phyloP scores from a whole-genome alignment of 2,888 invertebrate genomes.

The Iselma pallidipennis region DNA sequence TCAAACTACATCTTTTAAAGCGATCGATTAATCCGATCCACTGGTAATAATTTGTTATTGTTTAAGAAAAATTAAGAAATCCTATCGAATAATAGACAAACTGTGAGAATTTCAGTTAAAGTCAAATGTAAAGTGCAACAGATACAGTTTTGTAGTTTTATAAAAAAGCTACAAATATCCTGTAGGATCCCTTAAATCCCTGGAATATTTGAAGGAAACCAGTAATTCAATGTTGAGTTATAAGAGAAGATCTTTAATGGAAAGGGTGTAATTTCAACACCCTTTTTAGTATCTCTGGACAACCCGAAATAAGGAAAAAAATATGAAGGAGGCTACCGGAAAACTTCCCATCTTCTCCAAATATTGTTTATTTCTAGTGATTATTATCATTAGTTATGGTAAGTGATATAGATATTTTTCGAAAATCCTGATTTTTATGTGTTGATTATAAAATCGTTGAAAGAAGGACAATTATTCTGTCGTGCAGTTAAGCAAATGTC shows the following conservation, averaged over 20 bases:
- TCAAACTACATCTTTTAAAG: conserved; percentile 25
- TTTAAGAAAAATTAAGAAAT: too few species aligned
- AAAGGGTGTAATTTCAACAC: conserved; percentile 36
- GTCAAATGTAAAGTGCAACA: too few species aligned
- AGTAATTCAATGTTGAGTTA: conserved; percentile 45
- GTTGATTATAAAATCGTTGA: too few species aligned
- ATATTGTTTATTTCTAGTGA: conserved; percentile 18
- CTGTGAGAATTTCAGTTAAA: too few species aligned
- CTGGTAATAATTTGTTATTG: too few species aligned
- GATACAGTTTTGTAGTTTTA: too few species aligned
- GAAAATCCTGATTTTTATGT: not conserved
- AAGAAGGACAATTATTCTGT: not conserved
- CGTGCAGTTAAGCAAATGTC: conserved; percentile 10
- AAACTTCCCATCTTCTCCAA: conserved; percentile 10
- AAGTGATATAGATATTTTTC: conserved; percentile 10
- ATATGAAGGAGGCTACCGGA: not conserved
- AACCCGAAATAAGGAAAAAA: conserved; percentile 17
- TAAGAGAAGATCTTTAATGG: conserved; percentile 50
- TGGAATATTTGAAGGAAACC: not conserved
- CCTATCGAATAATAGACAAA: too few species aligned
- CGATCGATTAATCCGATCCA: conserved; percentile 18
- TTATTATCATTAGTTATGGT: conserved; percentile 21
- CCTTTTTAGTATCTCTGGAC: conserved; percentile 15
- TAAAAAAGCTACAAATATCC: too few species aligned
- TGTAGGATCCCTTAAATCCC: too few species aligned